These are phyloP conservation scores for Cryptocheilus praepositus DNA, from an alignment of 2,888 invertebrate species.

Conservation along the genomic window DNA sequence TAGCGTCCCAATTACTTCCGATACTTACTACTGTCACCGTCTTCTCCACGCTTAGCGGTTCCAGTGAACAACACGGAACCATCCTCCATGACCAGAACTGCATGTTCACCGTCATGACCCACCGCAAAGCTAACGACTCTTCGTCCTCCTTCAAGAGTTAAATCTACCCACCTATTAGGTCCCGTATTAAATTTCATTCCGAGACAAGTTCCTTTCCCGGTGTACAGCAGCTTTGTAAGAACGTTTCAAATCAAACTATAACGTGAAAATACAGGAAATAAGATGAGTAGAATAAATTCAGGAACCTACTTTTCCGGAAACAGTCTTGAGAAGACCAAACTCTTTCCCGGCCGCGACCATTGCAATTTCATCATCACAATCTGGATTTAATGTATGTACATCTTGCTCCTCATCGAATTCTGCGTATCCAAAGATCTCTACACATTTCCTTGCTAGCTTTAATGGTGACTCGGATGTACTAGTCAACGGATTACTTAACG, in stretches of 20 bases:
- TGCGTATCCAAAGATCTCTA: slow-evolving; percentile 85
- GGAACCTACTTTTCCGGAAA: slow-evolving; percentile 85
- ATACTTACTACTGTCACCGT: slow-evolving; percentile 86
- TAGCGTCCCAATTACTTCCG: neutral
- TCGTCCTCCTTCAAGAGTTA: slow-evolving; percentile 83
- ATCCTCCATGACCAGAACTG: slow-evolving; percentile 92
- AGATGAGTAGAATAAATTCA: neutral
- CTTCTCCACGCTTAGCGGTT: slow-evolving; percentile 93
- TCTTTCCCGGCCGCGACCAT: slow-evolving; percentile 91
- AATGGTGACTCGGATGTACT: slow-evolving; percentile 80
- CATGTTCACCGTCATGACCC: slow-evolving; percentile 96
- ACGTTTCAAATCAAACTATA: slow-evolving; percentile 24
- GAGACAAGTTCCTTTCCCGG: slow-evolving; percentile 89
- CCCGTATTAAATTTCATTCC: slow-evolving; percentile 85
- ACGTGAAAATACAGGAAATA: neutral
- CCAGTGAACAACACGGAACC: slow-evolving; percentile 92
- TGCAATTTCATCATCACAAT: slow-evolving; percentile 86
- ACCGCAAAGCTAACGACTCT: slow-evolving; percentile 87
- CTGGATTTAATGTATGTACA: slow-evolving; percentile 75
- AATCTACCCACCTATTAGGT: slow-evolving; percentile 80
- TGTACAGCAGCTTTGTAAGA: slow-evolving; percentile 82
- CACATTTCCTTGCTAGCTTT: slow-evolving; percentile 86
- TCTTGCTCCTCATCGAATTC: slow-evolving; percentile 82
- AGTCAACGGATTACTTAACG: slow-evolving; percentile 78
- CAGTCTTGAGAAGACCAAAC: slow-evolving; percentile 89